A percentile compares a stretch with the other conserved stretches of the same genome.
Evolutionary conservation across 2,888 invertebrate genomes (phyloP).

Genomic region (Drosophila tanythrix): DNA sequence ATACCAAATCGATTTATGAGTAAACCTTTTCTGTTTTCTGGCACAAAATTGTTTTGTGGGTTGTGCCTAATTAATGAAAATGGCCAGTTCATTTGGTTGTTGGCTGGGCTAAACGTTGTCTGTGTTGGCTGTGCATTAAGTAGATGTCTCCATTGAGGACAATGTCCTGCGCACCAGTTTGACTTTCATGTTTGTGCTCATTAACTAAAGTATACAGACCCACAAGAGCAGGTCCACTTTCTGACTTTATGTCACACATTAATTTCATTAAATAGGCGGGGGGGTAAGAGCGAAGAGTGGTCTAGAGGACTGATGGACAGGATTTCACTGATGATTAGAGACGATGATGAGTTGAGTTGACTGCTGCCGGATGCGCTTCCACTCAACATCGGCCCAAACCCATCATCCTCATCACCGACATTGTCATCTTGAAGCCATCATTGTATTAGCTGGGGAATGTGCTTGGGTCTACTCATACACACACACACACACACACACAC

Average conservation of each 20-base stretch:
- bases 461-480: conserved; percentile 11
- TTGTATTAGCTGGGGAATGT: conserved; percentile 31
- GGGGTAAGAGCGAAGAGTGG: neutral
- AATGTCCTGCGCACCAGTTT: conserved; percentile 32
- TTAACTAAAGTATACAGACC: conserved; percentile 36
- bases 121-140: conserved; percentile 2
- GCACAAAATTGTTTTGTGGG: conserved; percentile 6
- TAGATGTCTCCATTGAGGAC: conserved; percentile 35
- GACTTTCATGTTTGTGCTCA: conserved; percentile 45
- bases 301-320: conserved; percentile 2
- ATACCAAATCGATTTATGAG: conserved; percentile 3
- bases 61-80: conserved; percentile 46
- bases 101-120: conserved; percentile 3
- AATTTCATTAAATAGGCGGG: conserved; percentile 30
- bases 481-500: conserved; percentile 4
- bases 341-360: conserved; percentile 9
- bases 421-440: conserved; percentile 34
- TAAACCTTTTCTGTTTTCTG: neutral
- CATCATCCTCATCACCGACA: conserved; percentile 16
- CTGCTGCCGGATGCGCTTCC: conserved; percentile 42
- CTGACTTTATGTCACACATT: conserved; percentile 24
- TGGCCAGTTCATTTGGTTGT: conserved; percentile 22
- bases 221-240: conserved; percentile 13
- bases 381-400: conserved; percentile 1
- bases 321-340: conserved; percentile 17